Evolutionary conservation across 2,113 vertebrate genomes (phyloP), one percentile per base, ranked within the genome.

Genomic region (Genyomyrus donnyi): DNA sequence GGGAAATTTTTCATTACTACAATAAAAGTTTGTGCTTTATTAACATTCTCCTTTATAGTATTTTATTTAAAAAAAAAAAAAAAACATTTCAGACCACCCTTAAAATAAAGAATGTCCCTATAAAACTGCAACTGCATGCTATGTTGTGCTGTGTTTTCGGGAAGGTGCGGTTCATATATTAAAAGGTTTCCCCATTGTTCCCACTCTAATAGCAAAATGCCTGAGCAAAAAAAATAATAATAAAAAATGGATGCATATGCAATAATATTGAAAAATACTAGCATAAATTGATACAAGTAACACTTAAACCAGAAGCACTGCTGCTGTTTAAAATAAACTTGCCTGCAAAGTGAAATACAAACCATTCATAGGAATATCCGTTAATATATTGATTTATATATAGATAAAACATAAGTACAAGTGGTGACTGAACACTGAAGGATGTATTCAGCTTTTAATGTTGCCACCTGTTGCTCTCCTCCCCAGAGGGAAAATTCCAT

Each of bases 381-480:
- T 70, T 70, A 70, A 90, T 10, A 83, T 45, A 46, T 56, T 88
- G n/a, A 62, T 90, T 91, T 91, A 70, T 90, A 85, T 87, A 87
- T 87, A 50, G 42, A 87, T 87, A 52, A 87, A 35, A 19, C 15
- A 48, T 86, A 27, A 49, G 46, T n/a, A 87, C 50, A 39, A 52
- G 49, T 53, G 49, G 27, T 1, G 85, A 87, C n/a, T n/a, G 90
- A 90, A 90, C 90, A 85, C 89, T 77, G 0, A 49, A 91, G 83
- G 85, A 84, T 66, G 85, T 87, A 85, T 90, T 58, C 31, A 45
- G 88, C 91, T 92, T 92, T 93, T 93, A 92, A 85, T 88, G 90
- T 90, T 89, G 88, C 80, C 95, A 96, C 94, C 95, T 95, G 95
- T 95, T 94, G 89, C 90, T 88, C 50, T 70, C 84, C 91, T 91